Conservation (phyloP, 2,888 invertebrate species). For the Strigamia maritima region DNA sequence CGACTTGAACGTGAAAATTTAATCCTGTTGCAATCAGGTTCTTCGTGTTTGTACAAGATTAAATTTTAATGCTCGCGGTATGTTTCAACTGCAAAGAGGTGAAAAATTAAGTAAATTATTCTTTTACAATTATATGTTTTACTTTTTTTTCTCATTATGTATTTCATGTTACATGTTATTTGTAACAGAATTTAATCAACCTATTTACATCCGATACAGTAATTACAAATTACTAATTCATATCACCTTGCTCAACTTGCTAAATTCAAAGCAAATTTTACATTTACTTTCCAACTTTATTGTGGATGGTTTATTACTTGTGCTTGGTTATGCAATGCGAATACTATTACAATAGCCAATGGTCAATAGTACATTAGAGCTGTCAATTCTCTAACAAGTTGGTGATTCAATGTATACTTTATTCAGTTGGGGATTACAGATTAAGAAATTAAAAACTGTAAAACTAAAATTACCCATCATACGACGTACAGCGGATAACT, state of each 20-base stretch:
- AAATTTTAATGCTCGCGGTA: conserved; percentile 18
- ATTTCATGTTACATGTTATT: background rate
- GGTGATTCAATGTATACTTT: no score
- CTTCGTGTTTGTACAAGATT: conserved; percentile 31
- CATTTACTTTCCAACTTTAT: background rate
- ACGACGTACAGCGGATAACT: no score
- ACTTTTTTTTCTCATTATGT: conserved; percentile 1
- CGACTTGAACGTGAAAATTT: conserved; percentile 20
- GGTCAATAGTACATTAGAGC: no score
- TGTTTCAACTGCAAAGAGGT: background rate
- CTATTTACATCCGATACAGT: background rate
- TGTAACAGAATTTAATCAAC: background rate
- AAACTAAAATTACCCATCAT: no score
- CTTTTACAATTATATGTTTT: background rate
- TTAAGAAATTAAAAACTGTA: no score
- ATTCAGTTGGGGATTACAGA: no score
- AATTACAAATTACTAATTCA: background rate
- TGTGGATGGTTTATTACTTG: background rate
- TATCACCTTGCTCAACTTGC: background rate
- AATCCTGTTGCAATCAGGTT: conserved; percentile 28
- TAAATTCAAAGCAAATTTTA: background rate
- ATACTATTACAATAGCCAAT: background rate
- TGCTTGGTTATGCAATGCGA: no score
- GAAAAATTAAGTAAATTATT: background rate
- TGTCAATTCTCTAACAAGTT: no score